These are phyloP conservation scores for Porphyrio hochstetteri DNA, from an alignment of 2,113 vertebrate species.

Conservation along the genomic window DNA sequence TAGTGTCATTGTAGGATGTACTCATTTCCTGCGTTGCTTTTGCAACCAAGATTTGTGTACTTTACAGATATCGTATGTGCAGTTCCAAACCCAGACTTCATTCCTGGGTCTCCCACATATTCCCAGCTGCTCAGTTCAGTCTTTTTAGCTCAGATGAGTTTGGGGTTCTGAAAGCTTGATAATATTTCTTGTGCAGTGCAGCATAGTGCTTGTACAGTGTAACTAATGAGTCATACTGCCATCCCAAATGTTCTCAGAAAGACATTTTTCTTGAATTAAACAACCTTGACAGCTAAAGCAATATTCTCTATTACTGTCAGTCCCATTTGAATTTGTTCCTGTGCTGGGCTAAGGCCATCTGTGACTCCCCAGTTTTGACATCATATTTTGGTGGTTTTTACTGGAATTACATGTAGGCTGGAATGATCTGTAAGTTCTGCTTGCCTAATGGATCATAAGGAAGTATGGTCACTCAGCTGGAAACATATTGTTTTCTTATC, in stretches of 20 bases:
- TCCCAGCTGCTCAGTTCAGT: background rate
- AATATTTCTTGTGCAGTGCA: background rate
- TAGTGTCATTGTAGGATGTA: background rate
- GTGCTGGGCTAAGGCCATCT: background rate
- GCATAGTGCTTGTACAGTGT: background rate
- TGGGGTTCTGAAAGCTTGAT: background rate
- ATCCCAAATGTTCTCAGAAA: background rate
- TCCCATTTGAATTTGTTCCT: background rate
- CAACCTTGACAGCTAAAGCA: background rate
- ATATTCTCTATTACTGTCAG: background rate
- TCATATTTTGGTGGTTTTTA: background rate
- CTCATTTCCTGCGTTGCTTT: background rate
- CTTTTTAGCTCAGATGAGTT: background rate
- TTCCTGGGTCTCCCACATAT: background rate
- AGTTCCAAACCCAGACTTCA: background rate
- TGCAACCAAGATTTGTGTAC: background rate
- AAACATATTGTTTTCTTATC: background rate
- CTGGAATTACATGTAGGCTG: background rate
- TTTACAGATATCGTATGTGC: background rate
- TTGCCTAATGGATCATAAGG: background rate
- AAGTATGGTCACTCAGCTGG: background rate
- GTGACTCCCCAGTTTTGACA: background rate
- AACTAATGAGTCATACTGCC: background rate
- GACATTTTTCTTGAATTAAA: background rate
- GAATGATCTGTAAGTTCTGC: background rate